phyloP scores from a whole-genome alignment of 2,113 vertebrate genomes.

The Pachyramphus minor region DNA sequence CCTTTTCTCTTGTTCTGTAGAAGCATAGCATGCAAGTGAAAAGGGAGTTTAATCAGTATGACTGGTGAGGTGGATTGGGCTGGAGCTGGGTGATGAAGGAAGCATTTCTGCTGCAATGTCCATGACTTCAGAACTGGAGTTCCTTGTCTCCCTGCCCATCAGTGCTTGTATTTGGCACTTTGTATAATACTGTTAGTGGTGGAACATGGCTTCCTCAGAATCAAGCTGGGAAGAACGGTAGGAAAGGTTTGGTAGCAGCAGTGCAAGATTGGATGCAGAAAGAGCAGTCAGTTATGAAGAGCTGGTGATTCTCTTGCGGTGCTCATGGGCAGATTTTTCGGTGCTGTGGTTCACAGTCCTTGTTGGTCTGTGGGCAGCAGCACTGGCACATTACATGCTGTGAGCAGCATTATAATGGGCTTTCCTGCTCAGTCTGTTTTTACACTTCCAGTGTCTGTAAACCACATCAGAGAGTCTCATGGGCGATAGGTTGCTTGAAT shows the following conservation, averaged over 20 bases:
- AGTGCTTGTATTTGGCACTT: not conserved
- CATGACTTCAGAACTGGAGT: not conserved
- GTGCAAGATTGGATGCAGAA: not conserved
- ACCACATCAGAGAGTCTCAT: not conserved
- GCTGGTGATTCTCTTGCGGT: not conserved
- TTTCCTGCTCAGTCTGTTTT: not conserved
- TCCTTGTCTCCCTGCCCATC: not conserved
- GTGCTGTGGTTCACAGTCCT: not conserved
- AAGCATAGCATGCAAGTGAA: not conserved
- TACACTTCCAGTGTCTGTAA: not conserved
- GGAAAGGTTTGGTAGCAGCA: not conserved
- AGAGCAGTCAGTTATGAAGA: not conserved
- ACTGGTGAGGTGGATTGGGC: not conserved
- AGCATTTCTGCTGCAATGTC: not conserved
- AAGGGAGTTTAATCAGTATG: not conserved
- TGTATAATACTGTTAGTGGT: not conserved
- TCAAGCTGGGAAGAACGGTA: fast-evolving
- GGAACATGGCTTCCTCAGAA: not conserved
- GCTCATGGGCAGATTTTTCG: not conserved
- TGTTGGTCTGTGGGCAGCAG: not conserved
- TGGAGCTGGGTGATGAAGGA: not conserved
- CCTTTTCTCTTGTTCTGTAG: not conserved
- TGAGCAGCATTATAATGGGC: not conserved
- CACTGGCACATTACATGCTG: not conserved
- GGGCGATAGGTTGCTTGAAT: not conserved